Evolutionary conservation across 2,797 vertebrate species (phyloP), one percentile per base, ranked within the genome.

Genomic region (Adrianichthys oophorus): DNA sequence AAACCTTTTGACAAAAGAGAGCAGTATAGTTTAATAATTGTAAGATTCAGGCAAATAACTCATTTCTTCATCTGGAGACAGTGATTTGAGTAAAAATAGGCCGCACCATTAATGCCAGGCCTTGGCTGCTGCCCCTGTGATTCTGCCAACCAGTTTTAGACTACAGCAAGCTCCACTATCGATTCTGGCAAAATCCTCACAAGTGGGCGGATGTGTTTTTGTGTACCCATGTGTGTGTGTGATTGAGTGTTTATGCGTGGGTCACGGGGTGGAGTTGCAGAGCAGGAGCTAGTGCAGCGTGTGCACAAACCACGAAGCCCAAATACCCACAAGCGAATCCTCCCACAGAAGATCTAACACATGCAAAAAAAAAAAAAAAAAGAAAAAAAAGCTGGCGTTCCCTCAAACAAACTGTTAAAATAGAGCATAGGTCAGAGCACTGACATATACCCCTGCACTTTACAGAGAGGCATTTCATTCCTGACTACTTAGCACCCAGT

Each of bases 131-230:
- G 67, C 78, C 69, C 77, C 78, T 84, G 80, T 86, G 74, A 85
- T 83, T 73, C 75, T 19, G 65, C 18, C 56, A 64, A 79, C 72
- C 70, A 78, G 80, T 85, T 85, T 82, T 83, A 86, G 76, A 79
- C 63, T 78, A 84, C 82, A 81, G 82, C 65, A 67, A 86, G 84
- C 83, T 68, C 55, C 73, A 82, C 56, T 89, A 93, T 89, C 87
- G 91, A 90, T 91, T 85, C 70, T 75, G 78, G 91, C 90, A 88
- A 83, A 77, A 72, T 82, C 82, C 87, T 82, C 68, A 78, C 8
- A 69, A 84, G 84, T 87, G 82, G 87, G 80, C 74, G 78, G 82
- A 76, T 75, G 67, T 69, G 63, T 68, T 65, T 66, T 26, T 64
- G 49, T 48, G 56, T 21, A 14, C 0, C 26, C 46, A 59, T 24